These are phyloP conservation scores for Drosophila asahinai DNA, from an alignment of 1,140 invertebrate genomes.

Conservation along the genomic window DNA sequence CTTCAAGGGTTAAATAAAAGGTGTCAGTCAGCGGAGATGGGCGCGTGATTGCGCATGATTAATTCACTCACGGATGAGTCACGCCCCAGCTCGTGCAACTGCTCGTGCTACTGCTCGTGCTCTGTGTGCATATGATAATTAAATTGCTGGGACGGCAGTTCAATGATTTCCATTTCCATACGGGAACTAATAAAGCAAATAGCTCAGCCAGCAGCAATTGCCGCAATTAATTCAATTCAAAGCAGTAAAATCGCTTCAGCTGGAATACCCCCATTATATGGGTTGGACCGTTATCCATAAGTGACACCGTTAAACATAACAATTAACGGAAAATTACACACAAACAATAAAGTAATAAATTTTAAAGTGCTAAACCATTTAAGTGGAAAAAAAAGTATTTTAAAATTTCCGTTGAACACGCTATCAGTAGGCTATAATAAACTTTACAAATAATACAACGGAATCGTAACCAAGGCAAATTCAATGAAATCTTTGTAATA, in stretches of 20 bases:
- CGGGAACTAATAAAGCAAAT: conserved; percentile 45
- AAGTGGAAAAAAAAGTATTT: background rate
- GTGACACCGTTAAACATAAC: conserved; percentile 20
- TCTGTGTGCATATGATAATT: conserved; percentile 26
- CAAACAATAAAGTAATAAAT: conserved; percentile 11
- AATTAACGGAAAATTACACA: conserved; percentile 11
- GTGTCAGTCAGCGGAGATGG: conserved; percentile 42
- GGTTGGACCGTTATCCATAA: conserved; percentile 21
- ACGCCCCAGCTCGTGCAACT: background rate
- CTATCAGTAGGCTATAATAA: background rate
- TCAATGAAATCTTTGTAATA: conserved; percentile 2
- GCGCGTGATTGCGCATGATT: conserved; percentile 26
- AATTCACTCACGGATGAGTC: conserved; percentile 16
- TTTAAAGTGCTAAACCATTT: conserved; percentile 16
- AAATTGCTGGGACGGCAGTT: conserved; percentile 34
- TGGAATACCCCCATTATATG: conserved; percentile 27
- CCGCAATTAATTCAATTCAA: conserved; percentile 50
- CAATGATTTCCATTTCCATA: conserved; percentile 47
- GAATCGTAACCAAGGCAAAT: background rate
- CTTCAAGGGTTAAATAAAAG: conserved; percentile 35
- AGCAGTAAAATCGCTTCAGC: conserved; percentile 34
- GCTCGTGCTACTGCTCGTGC: too few relatives aligned
- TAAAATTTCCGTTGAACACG: conserved; percentile 4
- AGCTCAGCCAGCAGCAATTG: conserved; percentile 23
- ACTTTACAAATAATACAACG: background rate